Base-by-base conservation (phyloP, 2,888 invertebrate genomes). In the Athalia rosae region DNA sequence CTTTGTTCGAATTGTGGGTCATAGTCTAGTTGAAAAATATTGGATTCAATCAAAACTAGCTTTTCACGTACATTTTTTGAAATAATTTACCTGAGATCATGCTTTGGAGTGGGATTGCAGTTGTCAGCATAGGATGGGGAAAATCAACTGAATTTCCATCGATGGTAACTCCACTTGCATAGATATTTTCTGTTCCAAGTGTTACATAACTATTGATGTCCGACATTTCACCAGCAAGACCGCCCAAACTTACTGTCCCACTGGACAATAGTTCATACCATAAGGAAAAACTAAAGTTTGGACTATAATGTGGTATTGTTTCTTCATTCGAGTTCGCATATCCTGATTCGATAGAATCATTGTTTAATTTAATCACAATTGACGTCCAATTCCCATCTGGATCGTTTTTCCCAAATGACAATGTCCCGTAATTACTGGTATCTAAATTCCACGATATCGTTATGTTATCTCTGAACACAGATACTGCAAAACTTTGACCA, bases 391-490 rank as follows among this genome's bases (percentile, higher is more conserved):
- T 93, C 4, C 93, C 93, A 79, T 93, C 93, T 0, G 92, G 91
- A 84, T 92, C 91, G 76, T 92, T 92, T 87, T 92, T 93, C 61
- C 91, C 91, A 80, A 94, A 93, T 4, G 92, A 90, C 64, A 91
- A 89, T 0, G 90, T 77, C 0, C 86, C 88, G n/a, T 80, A 86
- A 76, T 86, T 87, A 13, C 86, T 88, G 9, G 86, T 85, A 67
- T 91, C 91, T 80, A 94, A 90, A 79, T 91, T 92, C 94, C 94
- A 96, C 81, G 93, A 93, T 73, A 95, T 91, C 1, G 94, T 92
- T 43, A 95, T 93, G 84, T 93, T 93, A 84, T 94, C 94, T 82
- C 92, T 92, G 89, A 93, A 94, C 79, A 94, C 94, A 78, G 94
- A 94, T 78, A 95, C 92, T 61, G 93, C 93, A 89, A 96, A 95